Conservation (phyloP, 2,113 vertebrate species). For the Ardeotis arabs region DNA sequence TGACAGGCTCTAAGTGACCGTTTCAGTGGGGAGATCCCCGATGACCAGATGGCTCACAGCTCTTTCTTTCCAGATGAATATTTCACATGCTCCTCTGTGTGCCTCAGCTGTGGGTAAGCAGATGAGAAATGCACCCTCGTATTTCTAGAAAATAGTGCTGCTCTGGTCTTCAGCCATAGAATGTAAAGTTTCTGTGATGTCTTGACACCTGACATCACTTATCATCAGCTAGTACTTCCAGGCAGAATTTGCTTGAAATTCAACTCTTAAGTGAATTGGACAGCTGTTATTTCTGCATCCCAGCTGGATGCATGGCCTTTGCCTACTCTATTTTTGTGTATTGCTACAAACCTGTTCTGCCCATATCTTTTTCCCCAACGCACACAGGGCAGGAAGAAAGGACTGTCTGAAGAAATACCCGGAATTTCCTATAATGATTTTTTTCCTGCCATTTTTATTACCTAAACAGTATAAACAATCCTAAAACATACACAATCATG, state of each 20-base stretch:
- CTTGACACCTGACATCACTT: not conserved
- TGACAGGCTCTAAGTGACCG: constrained; percentile 92
- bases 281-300: not conserved
- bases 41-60: constrained; percentile 92
- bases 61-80: constrained; percentile 99
- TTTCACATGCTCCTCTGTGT: constrained; percentile 94
- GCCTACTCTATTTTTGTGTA: not conserved
- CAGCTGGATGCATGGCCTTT: not conserved
- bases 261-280: not conserved
- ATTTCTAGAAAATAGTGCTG: not conserved
- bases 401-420: not conserved
- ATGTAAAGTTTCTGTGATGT: not conserved
- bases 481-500: not conserved
- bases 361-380: not conserved
- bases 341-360: not conserved
- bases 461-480: not conserved
- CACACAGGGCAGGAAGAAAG: not conserved
- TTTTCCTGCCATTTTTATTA: not conserved
- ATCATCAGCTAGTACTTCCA: not conserved
- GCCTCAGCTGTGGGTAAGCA: constrained; percentile 96
- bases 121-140: not conserved
- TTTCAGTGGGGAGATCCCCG: constrained; percentile 94
- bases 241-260: not conserved
- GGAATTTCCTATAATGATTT: not conserved
- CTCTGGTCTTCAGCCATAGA: not conserved